Evolutionary conservation across 2,888 invertebrate genomes (phyloP).

Genomic region (Eristalis intricaria): DNA sequence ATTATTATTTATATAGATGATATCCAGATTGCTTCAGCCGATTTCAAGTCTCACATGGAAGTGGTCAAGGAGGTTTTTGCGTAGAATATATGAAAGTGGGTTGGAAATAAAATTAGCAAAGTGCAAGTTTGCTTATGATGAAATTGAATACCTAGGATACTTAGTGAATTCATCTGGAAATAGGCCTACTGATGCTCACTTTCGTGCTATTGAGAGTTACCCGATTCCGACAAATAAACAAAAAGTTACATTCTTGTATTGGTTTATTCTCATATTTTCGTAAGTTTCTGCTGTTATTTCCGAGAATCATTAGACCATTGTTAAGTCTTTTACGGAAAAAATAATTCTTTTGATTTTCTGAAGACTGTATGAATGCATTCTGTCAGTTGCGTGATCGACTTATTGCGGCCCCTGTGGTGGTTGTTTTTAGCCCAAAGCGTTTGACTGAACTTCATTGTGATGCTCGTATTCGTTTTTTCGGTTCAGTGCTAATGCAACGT

Average conservation of each 20-base stretch:
- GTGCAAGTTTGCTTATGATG: no score
- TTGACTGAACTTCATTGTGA: constrained; percentile 76
- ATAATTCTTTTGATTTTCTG: constrained; percentile 12
- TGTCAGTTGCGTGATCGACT: constrained; percentile 18
- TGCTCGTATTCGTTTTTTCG: constrained; percentile 74
- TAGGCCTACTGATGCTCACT: no score
- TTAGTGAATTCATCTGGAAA: no score
- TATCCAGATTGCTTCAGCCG: background rate
- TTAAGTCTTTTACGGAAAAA: constrained; percentile 34
- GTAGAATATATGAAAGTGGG: no score
- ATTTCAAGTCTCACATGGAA: background rate
- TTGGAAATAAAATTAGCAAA: no score
- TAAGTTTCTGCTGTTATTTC: constrained; percentile 40
- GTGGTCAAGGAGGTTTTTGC: no score
- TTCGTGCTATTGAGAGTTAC: no score
- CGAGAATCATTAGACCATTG: constrained; percentile 47
- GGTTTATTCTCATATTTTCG: background rate
- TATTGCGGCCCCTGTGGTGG: constrained; percentile 73
- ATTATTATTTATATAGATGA: background rate
- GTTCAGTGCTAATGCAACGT: constrained; percentile 62
- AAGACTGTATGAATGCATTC: constrained; percentile 32
- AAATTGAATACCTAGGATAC: no score
- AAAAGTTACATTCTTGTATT: no score
- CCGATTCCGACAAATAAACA: no score
- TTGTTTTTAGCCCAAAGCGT: constrained; percentile 74